phyloP scores from a whole-genome alignment of 2,797 vertebrate genomes.

The Toxotes lorentzi region DNA sequence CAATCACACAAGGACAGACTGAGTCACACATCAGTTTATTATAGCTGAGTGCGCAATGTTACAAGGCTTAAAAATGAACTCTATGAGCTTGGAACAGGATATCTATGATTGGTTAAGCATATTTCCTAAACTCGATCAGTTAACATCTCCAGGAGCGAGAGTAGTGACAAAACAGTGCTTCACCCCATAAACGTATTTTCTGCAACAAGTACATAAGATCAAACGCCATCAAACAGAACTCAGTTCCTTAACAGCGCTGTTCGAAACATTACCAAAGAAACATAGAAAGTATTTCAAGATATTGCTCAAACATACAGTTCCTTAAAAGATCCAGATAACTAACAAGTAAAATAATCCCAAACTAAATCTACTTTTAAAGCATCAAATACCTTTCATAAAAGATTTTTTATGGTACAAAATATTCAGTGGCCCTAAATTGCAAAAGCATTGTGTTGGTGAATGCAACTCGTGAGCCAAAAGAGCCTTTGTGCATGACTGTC shows the following conservation, averaged over 20 bases:
- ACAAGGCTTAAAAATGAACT: slow-evolving; percentile 65
- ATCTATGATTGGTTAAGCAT: slow-evolving; percentile 71
- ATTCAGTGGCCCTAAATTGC: slow-evolving; percentile 70
- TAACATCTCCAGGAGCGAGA: slow-evolving; percentile 53
- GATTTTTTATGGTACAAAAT: slow-evolving; percentile 70
- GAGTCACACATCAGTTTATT: slow-evolving; percentile 77
- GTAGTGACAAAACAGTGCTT: slow-evolving; percentile 52
- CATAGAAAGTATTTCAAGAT: slow-evolving; percentile 37
- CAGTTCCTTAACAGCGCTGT: slow-evolving; percentile 32
- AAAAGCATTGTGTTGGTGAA: slow-evolving; percentile 71
- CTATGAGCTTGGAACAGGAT: slow-evolving; percentile 44
- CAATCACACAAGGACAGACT: slow-evolving; percentile 53
- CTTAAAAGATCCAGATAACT: slow-evolving; percentile 47
- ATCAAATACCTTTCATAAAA: slow-evolving; percentile 67
- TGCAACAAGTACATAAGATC: slow-evolving; percentile 43
- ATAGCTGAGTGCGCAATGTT: slow-evolving; percentile 61
- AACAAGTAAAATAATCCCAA: slow-evolving; percentile 54
- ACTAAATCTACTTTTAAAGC: slow-evolving; percentile 73
- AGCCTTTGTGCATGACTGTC: slow-evolving; percentile 79
- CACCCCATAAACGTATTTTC: slow-evolving; percentile 43
- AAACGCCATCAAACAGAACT: slow-evolving; percentile 36
- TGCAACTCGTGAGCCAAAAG: slow-evolving; percentile 74
- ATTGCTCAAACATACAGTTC: slow-evolving; percentile 43
- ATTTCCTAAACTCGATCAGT: slow-evolving; percentile 63
- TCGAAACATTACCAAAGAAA: slow-evolving; percentile 40